A percentile compares a stretch with the other conserved stretches of the same genome.
These are phyloP conservation scores for Sus scrofa DNA, from an alignment of 2,113 vertebrate species.

Conservation along the genomic window T2T-Sscrofa CM000819.6:122208001-122208500, in stretches of 20 bases:
- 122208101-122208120: background rate
- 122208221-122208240: background rate
- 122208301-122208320: background rate
- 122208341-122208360: background rate
- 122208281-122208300: background rate
- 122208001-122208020: background rate
- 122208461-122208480: background rate
- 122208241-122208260: background rate
- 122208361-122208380: background rate
- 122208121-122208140: background rate
- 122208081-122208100: background rate
- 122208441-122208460: background rate
- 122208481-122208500: constrained; percentile 31
- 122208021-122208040: background rate
- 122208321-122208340: background rate
- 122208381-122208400: background rate
- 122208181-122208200: background rate
- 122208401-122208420: background rate
- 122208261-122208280: background rate
- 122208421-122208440: background rate
- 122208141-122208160: background rate
- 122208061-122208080: background rate
- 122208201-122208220: background rate
- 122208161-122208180: background rate
- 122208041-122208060: background rate